Conservation (phyloP, 2,888 invertebrate species). For the Dascillus cervinus region DNA sequence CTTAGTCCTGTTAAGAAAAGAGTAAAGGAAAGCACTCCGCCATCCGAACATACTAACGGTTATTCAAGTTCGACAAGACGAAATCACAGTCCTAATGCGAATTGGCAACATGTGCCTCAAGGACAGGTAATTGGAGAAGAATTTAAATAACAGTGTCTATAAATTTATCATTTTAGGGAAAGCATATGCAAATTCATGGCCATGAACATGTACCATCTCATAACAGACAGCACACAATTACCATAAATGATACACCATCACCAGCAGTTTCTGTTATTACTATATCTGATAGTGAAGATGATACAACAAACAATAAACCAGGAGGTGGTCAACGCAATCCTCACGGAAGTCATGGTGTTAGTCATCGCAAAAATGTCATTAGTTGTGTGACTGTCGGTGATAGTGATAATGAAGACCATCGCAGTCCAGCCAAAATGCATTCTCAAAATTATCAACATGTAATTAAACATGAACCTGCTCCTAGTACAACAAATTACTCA, state of each 20-base stretch:
- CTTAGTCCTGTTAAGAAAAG: constrained; percentile 95
- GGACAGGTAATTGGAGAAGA: constrained; percentile 26
- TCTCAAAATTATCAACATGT: constrained; percentile 17
- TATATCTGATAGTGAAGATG: constrained; percentile 92
- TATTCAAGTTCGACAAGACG: constrained; percentile 27
- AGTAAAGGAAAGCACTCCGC: constrained; percentile 92
- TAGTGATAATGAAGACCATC: constrained; percentile 62
- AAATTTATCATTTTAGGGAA: constrained; percentile 9
- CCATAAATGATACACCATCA: constrained; percentile 91
- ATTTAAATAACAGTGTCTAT: not conserved
- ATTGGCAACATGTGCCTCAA: constrained; percentile 40
- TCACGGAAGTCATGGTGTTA: constrained; percentile 5
- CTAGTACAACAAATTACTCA: constrained; percentile 6
- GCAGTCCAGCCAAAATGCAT: constrained; percentile 44
- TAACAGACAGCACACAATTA: constrained; percentile 75
- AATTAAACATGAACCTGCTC: constrained; percentile 48
- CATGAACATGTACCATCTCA: constrained; percentile 38
- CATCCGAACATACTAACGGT: constrained; percentile 44
- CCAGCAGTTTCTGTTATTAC: constrained; percentile 93
- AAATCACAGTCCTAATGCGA: constrained; percentile 33
- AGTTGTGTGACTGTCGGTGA: constrained; percentile 74
- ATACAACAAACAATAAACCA: constrained; percentile 45
- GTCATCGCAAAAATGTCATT: constrained; percentile 63
- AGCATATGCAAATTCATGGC: constrained; percentile 15
- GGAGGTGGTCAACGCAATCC: constrained; percentile 37